Evolutionary conservation across 2,113 vertebrate genomes (phyloP), one percentile per base, ranked within the genome.

Genomic region (Takifugu flavidus): DNA sequence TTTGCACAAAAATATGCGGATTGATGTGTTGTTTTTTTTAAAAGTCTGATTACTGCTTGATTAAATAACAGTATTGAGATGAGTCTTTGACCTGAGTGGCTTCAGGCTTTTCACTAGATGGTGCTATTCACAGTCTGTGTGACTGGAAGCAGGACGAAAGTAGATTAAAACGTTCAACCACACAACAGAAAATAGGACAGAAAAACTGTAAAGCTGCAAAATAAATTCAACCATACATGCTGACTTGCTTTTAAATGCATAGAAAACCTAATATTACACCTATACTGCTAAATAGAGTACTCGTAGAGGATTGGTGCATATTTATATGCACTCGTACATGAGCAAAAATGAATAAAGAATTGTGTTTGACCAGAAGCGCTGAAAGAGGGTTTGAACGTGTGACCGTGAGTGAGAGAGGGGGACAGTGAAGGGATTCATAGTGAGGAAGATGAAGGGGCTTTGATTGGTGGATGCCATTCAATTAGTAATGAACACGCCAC

Each of bases 401-500:
- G n/a, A n/a, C n/a, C n/a, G n/a, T n/a, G n/a, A 73, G 50, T 13
- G 20, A 69, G 71, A 49, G 47, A 49, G n/a, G 25, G 59, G 58
- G 62, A 59, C 68, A 71, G 27, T 76, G 64, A 80, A 85, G 72
- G 65, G 74, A 66, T 72, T 86, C 68, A 57, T 55, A 63, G 69
- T 69, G 55, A 66, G 62, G 77, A 88, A 62, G 77, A 89, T 87
- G 57, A 89, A 89, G 83, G 72, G 61, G 62, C 80, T 82, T 74
- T 75, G 63, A 84, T 59, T 39, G 61, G 55, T 74, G 63, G 77
- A 82, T 68, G 69, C 65, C 59, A 61, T 81, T 90, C 62, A 84
- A 88, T 90, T 87, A 89, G 76, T 88, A 84, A 90, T 88, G 34
- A 39, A 10, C 82, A 87, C 62, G 65, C 61, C 73, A 85, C 87